Evolutionary conservation across 2,113 vertebrate genomes (phyloP).

Genomic region (Chaetura pelagica): DNA sequence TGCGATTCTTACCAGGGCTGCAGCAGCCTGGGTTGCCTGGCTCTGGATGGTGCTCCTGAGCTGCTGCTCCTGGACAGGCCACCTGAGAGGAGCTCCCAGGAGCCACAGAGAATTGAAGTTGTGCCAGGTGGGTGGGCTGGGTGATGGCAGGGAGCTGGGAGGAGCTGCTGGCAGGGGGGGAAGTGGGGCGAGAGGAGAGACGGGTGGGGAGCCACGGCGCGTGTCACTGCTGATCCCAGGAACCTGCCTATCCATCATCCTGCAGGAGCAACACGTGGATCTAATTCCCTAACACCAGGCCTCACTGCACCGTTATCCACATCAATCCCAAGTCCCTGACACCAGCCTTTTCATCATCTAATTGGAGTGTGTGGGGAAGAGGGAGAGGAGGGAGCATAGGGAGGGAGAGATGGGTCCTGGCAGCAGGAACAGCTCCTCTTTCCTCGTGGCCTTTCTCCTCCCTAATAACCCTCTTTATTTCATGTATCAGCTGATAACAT

Average conservation of each 20-base stretch:
- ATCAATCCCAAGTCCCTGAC: background rate
- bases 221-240: background rate
- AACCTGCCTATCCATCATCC: background rate
- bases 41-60: background rate
- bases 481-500: background rate
- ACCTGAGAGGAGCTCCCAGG: background rate
- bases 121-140: background rate
- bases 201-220: background rate
- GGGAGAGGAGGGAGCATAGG: background rate
- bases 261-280: background rate
- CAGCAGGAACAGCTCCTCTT: background rate
- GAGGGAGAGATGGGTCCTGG: background rate
- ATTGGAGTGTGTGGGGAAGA: background rate
- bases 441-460: background rate
- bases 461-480: background rate
- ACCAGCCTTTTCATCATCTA: background rate
- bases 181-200: background rate
- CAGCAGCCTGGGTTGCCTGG: background rate
- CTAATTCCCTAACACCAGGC: background rate
- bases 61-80: background rate
- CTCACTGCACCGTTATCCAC: background rate
- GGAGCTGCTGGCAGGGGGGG: background rate
- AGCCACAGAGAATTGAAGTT: background rate
- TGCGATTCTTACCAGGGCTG: accelerated
- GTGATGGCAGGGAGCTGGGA: background rate